These are phyloP conservation scores for Schizopygopsis pylzovi DNA, from an alignment of 2,797 vertebrate genomes.

Conservation along the genomic window DNA sequence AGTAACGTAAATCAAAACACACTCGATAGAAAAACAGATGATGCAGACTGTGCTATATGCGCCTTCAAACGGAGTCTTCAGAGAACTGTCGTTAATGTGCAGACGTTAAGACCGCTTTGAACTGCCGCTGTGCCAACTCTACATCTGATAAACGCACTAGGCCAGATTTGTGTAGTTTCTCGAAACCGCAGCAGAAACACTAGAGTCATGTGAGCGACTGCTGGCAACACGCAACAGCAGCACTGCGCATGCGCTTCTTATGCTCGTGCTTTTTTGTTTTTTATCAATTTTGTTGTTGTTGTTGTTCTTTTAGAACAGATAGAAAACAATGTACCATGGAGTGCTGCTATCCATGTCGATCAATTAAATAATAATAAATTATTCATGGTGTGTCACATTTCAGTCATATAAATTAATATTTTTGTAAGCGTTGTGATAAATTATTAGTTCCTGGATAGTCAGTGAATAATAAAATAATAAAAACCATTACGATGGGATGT, in stretches of 20 bases:
- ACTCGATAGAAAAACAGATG: constrained; percentile 17
- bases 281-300: neutral
- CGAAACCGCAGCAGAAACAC: constrained; percentile 39
- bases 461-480: no score
- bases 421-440: neutral
- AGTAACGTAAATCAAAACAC: constrained; percentile 56
- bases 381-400: neutral
- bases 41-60: neutral
- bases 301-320: neutral
- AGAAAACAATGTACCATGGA: neutral
- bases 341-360: neutral
- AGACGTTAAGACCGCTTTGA: neutral
- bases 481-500: no score
- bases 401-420: neutral
- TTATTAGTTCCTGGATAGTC: neutral
- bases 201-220: constrained; percentile 49
- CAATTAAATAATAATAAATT: neutral
- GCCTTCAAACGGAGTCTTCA: neutral
- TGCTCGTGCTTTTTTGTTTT: neutral
- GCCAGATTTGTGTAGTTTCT: constrained; percentile 39
- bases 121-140: no score
- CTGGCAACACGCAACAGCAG: neutral
- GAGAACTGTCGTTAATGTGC: neutral
- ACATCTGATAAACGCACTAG: neutral
- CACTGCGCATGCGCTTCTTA: constrained; percentile 22